Conservation (phyloP, 1,140 invertebrate genomes). For the Sycophila sp. region DNA sequence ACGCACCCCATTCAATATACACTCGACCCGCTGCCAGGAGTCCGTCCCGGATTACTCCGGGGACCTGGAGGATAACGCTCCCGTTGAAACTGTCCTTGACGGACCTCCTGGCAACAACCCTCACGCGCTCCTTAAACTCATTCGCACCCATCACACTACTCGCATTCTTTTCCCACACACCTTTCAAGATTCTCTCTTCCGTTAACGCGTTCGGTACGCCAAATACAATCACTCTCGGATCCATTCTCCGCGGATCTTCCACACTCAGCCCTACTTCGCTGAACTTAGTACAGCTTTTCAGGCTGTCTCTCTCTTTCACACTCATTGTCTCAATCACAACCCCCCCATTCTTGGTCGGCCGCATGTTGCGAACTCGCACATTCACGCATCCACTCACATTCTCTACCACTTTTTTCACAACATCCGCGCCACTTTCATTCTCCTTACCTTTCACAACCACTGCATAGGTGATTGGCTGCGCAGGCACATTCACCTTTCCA, state of each 20-base stretch:
- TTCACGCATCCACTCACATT: background rate
- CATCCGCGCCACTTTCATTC: constrained; percentile 5
- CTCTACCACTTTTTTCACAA: background rate
- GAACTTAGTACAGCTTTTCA: too few species aligned
- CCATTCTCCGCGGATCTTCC: background rate
- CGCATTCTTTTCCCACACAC: background rate
- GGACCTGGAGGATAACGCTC: too few species aligned
- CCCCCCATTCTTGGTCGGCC: too few species aligned
- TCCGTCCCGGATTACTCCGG: too few species aligned
- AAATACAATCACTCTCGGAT: background rate
- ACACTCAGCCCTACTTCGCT: background rate
- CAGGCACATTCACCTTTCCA: background rate
- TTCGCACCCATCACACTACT: background rate
- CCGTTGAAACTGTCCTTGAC: too few species aligned
- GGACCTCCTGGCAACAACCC: background rate
- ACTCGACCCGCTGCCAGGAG: too few species aligned
- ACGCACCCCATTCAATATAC: too few species aligned
- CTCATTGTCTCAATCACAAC: background rate
- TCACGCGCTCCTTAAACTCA: background rate
- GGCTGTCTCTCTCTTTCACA: background rate
- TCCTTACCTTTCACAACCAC: background rate
- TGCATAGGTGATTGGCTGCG: background rate
- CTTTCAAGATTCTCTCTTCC: background rate
- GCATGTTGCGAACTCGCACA: too few species aligned
- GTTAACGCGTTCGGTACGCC: too few species aligned